Base-by-base conservation (phyloP, 2,797 vertebrate species). In the Novumbra hubbsi region DNA sequence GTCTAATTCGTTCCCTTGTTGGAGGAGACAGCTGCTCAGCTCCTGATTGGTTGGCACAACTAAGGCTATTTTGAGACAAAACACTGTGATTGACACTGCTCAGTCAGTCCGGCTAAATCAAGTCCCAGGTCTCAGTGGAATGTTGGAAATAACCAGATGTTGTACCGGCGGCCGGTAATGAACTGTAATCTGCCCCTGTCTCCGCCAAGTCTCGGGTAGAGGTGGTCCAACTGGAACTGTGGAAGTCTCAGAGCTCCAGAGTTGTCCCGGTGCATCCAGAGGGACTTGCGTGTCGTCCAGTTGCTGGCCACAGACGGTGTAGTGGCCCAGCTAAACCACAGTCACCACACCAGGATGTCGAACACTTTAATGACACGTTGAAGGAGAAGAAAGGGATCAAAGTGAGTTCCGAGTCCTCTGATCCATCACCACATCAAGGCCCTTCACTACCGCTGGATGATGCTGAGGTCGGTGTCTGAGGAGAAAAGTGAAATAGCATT, bases 1-100 rank as follows among this genome's bases (percentile, higher is more conserved):
- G 91, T 90, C 91, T 70, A 83, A 88, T 76, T 84, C 82, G 81
- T 86, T 90, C 81, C 81, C 77, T 87, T 79, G 80, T 87, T 86
- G 81, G 67, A 85, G 84, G 78, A 48, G 72, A 84, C 88, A 89
- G 88, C 90, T 92, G 88, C 74, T 88, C 67, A 91, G 87, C 74
- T 88, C 73, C 76, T n/a, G 70, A 76, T 79, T 78, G 80, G 78
- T 78, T 63, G 19, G 45, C 64, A 52, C 69, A 79, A 50, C 65
- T 76, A 71, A 60, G 55, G 55, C 41, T 45, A 45, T 15, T 8
- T 32, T 21, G 68, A 78, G 76, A 73, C 67, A 80, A 71, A 87
- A 82, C 82, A 73, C 17, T 34, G 73, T 49, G 73, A 78, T 71
- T 72, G 75, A 83, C 73, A 68, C 17, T 32, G 38, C 71, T 70